phyloP scores from a whole-genome alignment of 2,797 vertebrate species.

The Diceros bicornis region DNA sequence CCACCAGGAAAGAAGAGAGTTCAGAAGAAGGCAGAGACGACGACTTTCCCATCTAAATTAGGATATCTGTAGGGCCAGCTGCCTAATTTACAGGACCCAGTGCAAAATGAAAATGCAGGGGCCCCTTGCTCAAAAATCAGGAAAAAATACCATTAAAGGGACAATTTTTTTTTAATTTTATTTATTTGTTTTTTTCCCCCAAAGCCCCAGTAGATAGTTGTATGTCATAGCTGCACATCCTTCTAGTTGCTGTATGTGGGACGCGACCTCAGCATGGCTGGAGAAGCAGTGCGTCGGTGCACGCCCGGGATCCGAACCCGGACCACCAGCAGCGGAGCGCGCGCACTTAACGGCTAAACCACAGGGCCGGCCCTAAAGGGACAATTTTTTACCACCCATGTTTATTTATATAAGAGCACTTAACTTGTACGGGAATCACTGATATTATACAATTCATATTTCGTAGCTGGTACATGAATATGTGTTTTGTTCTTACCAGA shows the following conservation, averaged over 20 bases:
- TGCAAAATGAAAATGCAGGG: background rate
- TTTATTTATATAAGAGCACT: background rate
- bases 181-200: no score
- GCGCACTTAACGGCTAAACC: no score
- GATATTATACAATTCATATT: background rate
- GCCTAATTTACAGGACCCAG: background rate
- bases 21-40: background rate
- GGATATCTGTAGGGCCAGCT: background rate
- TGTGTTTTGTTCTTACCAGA: background rate
- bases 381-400: background rate
- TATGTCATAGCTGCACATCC: no score
- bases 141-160: background rate
- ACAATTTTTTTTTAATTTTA: background rate
- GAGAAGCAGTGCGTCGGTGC: no score
- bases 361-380: no score
- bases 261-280: no score
- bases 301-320: no score
- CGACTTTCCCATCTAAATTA: background rate
- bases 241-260: no score
- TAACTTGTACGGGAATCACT: background rate
- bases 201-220: no score
- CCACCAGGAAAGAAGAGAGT: background rate
- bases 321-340: no score
- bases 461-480: no score
- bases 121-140: background rate